Percentiles rank a stretch among this genome's conserved stretches.
These are phyloP conservation scores for Tichodroma muraria DNA, from an alignment of 2,113 vertebrate species.

Conservation along the genomic window DNA sequence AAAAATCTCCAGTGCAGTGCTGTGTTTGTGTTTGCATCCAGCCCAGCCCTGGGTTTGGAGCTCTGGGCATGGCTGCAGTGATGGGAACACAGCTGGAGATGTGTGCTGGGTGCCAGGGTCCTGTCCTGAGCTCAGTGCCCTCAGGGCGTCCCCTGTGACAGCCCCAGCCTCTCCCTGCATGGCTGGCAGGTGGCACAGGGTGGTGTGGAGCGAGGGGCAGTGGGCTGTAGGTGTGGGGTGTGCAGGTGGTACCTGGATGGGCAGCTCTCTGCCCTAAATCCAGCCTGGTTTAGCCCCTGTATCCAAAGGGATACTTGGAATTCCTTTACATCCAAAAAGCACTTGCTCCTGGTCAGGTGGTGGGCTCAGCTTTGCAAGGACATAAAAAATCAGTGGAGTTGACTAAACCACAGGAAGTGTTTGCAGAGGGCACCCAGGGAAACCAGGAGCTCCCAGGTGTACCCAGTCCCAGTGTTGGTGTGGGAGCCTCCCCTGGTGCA, in stretches of 20 bases:
- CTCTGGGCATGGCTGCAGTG: background rate
- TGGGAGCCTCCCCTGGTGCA: accelerated
- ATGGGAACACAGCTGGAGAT: background rate
- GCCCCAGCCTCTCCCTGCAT: background rate
- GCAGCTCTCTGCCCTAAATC: background rate
- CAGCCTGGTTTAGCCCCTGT: background rate
- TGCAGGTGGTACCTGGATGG: background rate
- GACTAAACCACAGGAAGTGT: background rate
- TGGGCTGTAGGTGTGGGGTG: background rate
- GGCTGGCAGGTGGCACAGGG: background rate
- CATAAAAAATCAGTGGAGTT: accelerated
- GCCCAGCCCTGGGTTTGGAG: background rate
- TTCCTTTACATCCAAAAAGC: background rate
- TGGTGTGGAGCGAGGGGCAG: background rate
- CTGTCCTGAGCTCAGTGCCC: background rate
- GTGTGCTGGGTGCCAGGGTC: background rate
- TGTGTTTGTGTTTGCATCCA: background rate
- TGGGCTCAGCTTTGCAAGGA: background rate
- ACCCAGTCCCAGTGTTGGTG: background rate
- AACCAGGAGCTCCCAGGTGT: background rate
- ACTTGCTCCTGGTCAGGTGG: background rate
- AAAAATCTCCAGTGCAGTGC: background rate
- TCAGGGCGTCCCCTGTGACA: background rate
- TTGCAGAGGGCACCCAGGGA: background rate
- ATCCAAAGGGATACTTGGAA: background rate